Percentiles rank a stretch among this genome's conserved stretches.
Evolutionary conservation across 2,888 invertebrate genomes (phyloP).

Genomic region (Ophioninae sp.): DNA sequence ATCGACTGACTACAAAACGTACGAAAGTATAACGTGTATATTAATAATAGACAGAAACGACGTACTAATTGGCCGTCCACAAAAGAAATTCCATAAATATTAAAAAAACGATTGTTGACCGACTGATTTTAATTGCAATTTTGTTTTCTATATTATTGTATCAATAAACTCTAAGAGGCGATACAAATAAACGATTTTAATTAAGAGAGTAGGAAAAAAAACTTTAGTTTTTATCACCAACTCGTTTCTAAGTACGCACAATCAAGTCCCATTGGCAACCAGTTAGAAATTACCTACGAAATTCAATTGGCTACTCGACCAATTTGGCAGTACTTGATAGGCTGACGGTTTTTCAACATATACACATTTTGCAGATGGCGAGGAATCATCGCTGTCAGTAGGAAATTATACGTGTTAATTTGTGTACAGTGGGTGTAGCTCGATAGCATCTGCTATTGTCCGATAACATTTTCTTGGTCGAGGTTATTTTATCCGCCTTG

Average conservation of each 20-base stretch:
- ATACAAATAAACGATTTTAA: no score
- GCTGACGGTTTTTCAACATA: neutral
- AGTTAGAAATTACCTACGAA: neutral
- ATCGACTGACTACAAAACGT: no score
- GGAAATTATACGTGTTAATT: neutral
- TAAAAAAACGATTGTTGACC: no score
- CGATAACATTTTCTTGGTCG: neutral
- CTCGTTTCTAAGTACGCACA: neutral
- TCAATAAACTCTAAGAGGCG: no score
- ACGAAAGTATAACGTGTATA: no score
- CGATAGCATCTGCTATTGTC: conserved; percentile 8
- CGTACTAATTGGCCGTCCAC: no score
- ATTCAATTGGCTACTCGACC: neutral
- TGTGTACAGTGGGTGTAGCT: neutral
- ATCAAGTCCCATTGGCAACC: conserved; percentile 9
- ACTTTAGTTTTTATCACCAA: neutral
- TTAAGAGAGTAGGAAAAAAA: neutral
- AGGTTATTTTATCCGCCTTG: neutral
- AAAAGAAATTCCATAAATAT: no score
- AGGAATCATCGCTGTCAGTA: neutral
- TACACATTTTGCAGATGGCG: neutral
- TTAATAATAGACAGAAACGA: no score
- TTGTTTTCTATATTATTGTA: no score
- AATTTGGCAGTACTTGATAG: conserved; percentile 1
- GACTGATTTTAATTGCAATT: no score